Percentiles rank a stretch among this genome's conserved stretches.
Conservation (phyloP, 2,888 invertebrate species). For the Busseola fusca region DNA sequence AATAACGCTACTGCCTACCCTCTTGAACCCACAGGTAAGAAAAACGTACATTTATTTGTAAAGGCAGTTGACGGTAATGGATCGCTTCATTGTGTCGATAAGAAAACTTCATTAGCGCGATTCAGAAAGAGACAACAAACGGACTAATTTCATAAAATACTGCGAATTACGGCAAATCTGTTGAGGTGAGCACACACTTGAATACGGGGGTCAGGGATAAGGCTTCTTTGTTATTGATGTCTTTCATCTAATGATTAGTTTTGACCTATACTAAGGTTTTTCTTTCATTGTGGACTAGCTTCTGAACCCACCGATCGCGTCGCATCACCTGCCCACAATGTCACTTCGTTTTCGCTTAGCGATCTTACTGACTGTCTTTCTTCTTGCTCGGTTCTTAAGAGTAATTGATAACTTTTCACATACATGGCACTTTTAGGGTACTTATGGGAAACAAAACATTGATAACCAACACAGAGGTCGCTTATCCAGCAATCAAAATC, state of each 20-base stretch:
- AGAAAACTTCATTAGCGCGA: constrained; percentile 58
- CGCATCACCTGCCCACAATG: not conserved
- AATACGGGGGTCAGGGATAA: constrained; percentile 9
- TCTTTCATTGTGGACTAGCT: not conserved
- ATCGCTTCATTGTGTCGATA: constrained; percentile 45
- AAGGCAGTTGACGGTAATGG: constrained; percentile 38
- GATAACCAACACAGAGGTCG: not conserved
- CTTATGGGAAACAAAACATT: not conserved
- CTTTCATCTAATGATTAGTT: constrained; percentile 2
- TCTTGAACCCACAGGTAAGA: not conserved
- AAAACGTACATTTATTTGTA: constrained; percentile 17
- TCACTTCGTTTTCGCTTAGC: not conserved
- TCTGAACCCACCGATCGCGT: not conserved
- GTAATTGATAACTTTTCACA: not conserved
- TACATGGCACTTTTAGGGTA: not conserved
- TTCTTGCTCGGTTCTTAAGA: not conserved
- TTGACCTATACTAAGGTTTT: not conserved
- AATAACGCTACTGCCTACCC: not conserved
- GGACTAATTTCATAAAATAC: constrained; percentile 59
- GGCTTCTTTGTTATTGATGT: constrained; percentile 12
- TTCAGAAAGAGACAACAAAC: constrained; percentile 55
- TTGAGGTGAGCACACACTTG: constrained; percentile 33
- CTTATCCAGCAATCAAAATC: not conserved
- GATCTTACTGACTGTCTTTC: not conserved
- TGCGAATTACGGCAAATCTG: constrained; percentile 49